Evolutionary conservation across 2,888 invertebrate species (phyloP), one percentile per base, ranked within the genome.

Genomic region (Noctua comes): DNA sequence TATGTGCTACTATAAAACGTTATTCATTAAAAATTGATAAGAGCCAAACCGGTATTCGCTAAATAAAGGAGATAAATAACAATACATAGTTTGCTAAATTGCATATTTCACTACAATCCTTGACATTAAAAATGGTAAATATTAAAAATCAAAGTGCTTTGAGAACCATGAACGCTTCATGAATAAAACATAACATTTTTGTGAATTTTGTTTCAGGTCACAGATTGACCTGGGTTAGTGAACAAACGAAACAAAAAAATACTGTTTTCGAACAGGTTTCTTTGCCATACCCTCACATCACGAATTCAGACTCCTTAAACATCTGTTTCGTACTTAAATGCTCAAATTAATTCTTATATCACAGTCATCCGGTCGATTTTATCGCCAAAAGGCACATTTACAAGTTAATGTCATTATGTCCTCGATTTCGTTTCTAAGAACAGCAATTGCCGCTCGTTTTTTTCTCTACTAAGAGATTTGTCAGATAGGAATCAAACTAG

Each of bases 371-470:
- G 69, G 77, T 79, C 40, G 69, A 77, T 75, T 76, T 73, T 77
- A 81, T 78, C 77, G 65, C 79, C 73, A 78, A 86, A 88, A 85
- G 48, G 59, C 64, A 83, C 76, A 87, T 84, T 84, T 73, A 82
- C 48, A 79, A 84, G 66, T 83, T 81, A 73, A 82, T 83, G 71
- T 85, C 76, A 84, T 76, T 64, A 73, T 77, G 83, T 82, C 78
- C 87, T 86, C 85, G 82, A 87, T 90, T 88, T 86, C 76, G 75
- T 84, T 88, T 87, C 78, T 76, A 77, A 62, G 73, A 87, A 87
- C 70, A 78, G 59, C 24, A 43, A 71, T 68, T 76, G 48, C 16
- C 46, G 18, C 27, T 75, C 5, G 73, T 82, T 85, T 83, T 77
- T 77, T 70, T 74, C 27, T 48, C 24, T 46, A 77, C 70, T 70